Conservation (phyloP, 1,140 invertebrate genomes). For the Callitettix versicolor region DNA sequence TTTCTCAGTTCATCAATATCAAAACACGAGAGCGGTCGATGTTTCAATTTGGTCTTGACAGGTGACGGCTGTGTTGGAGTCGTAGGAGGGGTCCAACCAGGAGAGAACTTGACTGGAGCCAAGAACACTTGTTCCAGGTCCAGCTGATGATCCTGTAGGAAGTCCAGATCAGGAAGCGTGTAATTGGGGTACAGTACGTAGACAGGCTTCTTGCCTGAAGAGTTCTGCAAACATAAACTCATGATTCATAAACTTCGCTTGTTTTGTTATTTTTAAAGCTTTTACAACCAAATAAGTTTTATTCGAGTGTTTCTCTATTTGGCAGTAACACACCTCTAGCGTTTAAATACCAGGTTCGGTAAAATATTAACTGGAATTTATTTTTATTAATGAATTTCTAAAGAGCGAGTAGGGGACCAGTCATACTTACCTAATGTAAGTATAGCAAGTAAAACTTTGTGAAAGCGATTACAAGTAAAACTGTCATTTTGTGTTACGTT, state of each 20-base stretch:
- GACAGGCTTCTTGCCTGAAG: slow-evolving; percentile 51
- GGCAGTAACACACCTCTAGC: too few species aligned
- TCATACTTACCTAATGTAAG: too few species aligned
- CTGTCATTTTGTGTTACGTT: too few species aligned
- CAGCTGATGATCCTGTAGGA: slow-evolving; percentile 48
- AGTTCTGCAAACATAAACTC: too few species aligned
- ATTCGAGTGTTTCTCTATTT: too few species aligned
- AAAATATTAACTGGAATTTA: neutral
- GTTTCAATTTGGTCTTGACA: slow-evolving; percentile 30
- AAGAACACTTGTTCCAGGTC: slow-evolving; percentile 51
- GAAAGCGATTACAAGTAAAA: too few species aligned
- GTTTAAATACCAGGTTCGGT: neutral
- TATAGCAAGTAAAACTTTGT: too few species aligned
- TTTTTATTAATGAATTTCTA: too few species aligned
- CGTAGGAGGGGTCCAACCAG: slow-evolving; percentile 20
- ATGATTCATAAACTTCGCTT: too few species aligned
- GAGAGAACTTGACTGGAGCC: slow-evolving; percentile 37
- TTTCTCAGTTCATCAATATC: slow-evolving; percentile 70
- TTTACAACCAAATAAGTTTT: too few species aligned
- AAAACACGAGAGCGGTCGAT: slow-evolving; percentile 69
- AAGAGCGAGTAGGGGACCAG: too few species aligned
- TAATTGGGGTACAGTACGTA: slow-evolving; percentile 89
- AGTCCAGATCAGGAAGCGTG: slow-evolving; percentile 76
- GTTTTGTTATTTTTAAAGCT: too few species aligned
- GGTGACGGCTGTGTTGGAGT: slow-evolving; percentile 15